phyloP scores from a whole-genome alignment of 2,113 vertebrate genomes.

The Aythya baeri region DNA sequence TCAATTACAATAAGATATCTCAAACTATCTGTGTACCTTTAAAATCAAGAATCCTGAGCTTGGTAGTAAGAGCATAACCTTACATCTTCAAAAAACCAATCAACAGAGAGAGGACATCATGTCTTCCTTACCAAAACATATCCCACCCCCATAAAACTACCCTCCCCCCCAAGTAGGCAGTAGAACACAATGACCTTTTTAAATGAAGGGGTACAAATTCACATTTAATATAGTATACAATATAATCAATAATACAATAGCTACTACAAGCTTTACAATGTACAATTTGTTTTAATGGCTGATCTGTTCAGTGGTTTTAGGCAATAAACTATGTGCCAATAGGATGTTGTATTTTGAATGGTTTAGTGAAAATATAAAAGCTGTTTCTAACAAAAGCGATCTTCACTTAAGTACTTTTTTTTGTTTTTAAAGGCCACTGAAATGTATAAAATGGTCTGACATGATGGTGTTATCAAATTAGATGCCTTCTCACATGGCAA shows the following conservation, averaged over 20 bases:
- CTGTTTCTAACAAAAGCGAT: conserved; percentile 79
- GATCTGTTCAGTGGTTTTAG: conserved; percentile 97
- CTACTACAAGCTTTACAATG: conserved; percentile 94
- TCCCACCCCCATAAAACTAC: conserved; percentile 65
- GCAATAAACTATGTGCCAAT: conserved; percentile 86
- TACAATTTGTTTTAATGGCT: conserved; percentile 96
- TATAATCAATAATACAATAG: conserved; percentile 84
- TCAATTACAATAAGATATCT: conserved; percentile 76
- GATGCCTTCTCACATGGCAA: conserved; percentile 89
- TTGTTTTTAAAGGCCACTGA: conserved; percentile 94
- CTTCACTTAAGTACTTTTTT: conserved; percentile 72
- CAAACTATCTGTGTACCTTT: conserved; percentile 84
- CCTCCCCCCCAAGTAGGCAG: conserved; percentile 74
- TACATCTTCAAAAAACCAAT: conserved; percentile 85
- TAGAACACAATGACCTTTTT: conserved; percentile 86
- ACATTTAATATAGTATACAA: conserved; percentile 86
- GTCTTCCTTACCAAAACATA: conserved; percentile 72
- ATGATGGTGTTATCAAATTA: conserved; percentile 79
- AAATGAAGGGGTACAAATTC: conserved; percentile 89
- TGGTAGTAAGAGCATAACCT: conserved; percentile 86
- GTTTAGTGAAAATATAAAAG: conserved; percentile 86
- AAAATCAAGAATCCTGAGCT: conserved; percentile 86
- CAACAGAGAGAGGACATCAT: conserved; percentile 73
- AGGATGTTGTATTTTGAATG: conserved; percentile 84
- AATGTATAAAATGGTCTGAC: conserved; percentile 94